These are phyloP conservation scores for Phyllostomus hastatus DNA, from an alignment of 2,113 vertebrate species.

Conservation along the genomic window DNA sequence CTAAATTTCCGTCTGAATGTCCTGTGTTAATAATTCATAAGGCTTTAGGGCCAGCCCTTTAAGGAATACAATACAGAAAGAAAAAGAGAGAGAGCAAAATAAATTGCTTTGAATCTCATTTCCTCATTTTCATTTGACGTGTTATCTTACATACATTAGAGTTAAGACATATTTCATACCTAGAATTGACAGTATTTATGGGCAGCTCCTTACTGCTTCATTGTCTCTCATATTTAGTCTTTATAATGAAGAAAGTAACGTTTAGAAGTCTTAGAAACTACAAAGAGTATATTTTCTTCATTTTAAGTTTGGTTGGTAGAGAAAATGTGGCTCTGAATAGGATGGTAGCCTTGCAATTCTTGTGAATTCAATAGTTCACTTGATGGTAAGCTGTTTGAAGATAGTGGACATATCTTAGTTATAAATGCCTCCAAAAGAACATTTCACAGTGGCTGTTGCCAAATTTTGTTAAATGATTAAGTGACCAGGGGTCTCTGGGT, in stretches of 20 bases:
- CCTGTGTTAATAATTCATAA: neutral
- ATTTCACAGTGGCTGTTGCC: neutral
- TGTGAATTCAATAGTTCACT: neutral
- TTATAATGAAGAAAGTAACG: neutral
- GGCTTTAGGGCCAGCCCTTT: neutral
- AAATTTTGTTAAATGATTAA: neutral
- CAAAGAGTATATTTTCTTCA: neutral
- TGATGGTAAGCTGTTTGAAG: neutral
- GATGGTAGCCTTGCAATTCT: neutral
- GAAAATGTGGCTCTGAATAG: neutral
- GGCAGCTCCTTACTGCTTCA: neutral
- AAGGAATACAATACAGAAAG: neutral
- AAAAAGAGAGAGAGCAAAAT: neutral
- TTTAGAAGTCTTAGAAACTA: neutral
- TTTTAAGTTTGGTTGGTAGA: neutral
- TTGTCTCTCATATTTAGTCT: conserved; percentile 3
- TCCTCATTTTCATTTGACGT: neutral
- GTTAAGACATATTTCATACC: neutral
- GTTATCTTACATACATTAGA: neutral
- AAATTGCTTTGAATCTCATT: conserved; percentile 5
- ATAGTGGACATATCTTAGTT: neutral
- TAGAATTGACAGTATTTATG: neutral
- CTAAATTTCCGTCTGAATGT: neutral
- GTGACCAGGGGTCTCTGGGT: neutral
- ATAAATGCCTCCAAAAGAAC: neutral